Percentiles rank a stretch among this genome's conserved stretches.
Evolutionary conservation across 1,140 invertebrate species (phyloP).

Genomic region (Penaeus japonicus): DNA sequence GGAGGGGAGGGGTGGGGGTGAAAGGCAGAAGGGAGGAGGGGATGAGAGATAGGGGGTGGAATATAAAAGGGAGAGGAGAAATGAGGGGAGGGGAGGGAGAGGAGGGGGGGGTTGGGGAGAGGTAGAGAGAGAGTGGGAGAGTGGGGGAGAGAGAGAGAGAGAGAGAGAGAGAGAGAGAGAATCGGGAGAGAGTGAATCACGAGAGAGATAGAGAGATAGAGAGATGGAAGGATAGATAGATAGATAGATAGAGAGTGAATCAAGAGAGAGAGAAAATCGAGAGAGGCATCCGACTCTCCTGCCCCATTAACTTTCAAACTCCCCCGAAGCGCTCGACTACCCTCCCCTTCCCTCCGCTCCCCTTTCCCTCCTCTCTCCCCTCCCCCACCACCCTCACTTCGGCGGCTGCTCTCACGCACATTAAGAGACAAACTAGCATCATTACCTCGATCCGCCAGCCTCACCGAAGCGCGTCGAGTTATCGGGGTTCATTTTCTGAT

Average conservation of each 20-base stretch:
- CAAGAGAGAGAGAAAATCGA: background rate
- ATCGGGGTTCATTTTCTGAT: too few relatives aligned
- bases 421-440: too few relatives aligned
- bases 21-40: background rate
- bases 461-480: too few relatives aligned
- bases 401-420: too few relatives aligned
- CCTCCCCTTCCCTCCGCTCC: too few relatives aligned
- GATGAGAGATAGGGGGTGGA: background rate
- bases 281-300: background rate
- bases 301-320: too few relatives aligned
- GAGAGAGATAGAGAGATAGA: background rate
- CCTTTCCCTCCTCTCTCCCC: too few relatives aligned
- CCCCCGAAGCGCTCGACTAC: too few relatives aligned
- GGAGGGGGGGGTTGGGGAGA: background rate
- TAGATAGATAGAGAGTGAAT: background rate
- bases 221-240: background rate
- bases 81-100: background rate
- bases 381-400: too few relatives aligned
- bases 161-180: background rate
- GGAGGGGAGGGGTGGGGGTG: background rate
- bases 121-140: background rate
- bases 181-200: background rate
- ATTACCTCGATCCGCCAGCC: too few relatives aligned
- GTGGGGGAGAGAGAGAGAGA: background rate
- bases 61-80: background rate